A percentile compares a stretch with the other conserved stretches of the same genome.
phyloP scores from a whole-genome alignment of 2,888 invertebrate genomes.

The Escarpia spicata region DNA sequence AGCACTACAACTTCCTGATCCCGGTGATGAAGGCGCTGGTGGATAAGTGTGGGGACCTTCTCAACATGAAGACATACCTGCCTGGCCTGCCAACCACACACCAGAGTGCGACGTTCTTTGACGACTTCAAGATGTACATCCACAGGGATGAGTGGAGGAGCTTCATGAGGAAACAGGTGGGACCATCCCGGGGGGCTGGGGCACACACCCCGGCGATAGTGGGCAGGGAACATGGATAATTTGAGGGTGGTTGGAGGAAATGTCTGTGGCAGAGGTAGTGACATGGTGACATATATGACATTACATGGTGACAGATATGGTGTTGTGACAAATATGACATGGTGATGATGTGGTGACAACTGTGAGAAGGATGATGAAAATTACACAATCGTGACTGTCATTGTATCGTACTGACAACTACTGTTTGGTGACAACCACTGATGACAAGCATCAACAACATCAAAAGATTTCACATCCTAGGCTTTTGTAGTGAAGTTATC shows the following conservation, averaged over 20 bases:
- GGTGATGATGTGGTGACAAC: no score
- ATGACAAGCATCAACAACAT: no score
- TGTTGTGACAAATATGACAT: no score
- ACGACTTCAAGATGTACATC: conserved; percentile 72
- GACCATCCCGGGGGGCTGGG: not conserved
- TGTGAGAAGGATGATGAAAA: no score
- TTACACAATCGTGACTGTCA: no score
- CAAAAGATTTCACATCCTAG: no score
- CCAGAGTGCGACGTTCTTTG: conserved; percentile 72
- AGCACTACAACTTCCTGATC: conserved; percentile 73
- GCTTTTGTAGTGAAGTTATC: not conserved
- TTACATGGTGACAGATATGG: no score
- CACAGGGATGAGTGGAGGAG: conserved; percentile 70
- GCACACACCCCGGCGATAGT: not conserved
- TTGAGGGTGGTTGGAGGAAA: not conserved
- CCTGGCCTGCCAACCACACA: conserved; percentile 68
- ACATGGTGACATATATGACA: no score
- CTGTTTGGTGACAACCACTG: no score
- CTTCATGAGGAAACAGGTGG: conserved; percentile 62
- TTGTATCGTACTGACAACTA: no score
- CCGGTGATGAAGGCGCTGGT: conserved; percentile 73
- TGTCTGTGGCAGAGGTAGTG: not conserved
- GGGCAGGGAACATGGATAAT: not conserved
- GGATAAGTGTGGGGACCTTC: conserved; percentile 67
- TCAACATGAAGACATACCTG: conserved; percentile 57